Percentiles rank a stretch among this genome's conserved stretches.
phyloP scores from a whole-genome alignment of 30 jellyfish, hydroid and myxozoan species.

The Turritopsis dohrnii region DNA sequence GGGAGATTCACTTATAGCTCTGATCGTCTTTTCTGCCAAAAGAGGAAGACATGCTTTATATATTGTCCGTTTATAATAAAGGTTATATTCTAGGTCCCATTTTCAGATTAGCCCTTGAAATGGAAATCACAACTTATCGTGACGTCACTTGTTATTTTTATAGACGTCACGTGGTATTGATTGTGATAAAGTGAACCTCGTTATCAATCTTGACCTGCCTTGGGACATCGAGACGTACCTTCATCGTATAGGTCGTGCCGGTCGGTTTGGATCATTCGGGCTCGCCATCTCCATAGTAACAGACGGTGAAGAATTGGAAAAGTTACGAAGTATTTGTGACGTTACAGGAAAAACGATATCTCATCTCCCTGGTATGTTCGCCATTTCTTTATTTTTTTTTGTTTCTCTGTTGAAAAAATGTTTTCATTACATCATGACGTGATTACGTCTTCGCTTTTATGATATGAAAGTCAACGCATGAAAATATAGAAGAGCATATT shows the following conservation, averaged over 20 bases:
- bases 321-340: slow-evolving; percentile 31
- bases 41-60: too few species aligned
- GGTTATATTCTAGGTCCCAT: too few species aligned
- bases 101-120: too few species aligned
- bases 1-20: too few species aligned
- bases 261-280: slow-evolving; percentile 90
- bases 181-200: slow-evolving; percentile 85
- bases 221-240: slow-evolving; percentile 97
- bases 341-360: slow-evolving; percentile 35
- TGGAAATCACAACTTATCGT: neutral
- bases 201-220: slow-evolving; percentile 89
- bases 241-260: slow-evolving; percentile 97
- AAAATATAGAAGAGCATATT: too few species aligned
- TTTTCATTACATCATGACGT: neutral
- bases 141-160: neutral
- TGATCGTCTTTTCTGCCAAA: too few species aligned
- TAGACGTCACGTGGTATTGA: slow-evolving; percentile 96
- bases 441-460: neutral
- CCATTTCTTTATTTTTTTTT: too few species aligned
- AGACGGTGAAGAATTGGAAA: slow-evolving; percentile 53
- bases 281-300: slow-evolving; percentile 71
- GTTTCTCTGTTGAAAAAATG: neutral
- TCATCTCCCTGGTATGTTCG: slow-evolving; percentile 46
- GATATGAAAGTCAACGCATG: too few species aligned
- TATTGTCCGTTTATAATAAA: too few species aligned